These are phyloP conservation scores for Nematopogon swammerdamellus DNA, from an alignment of 2,888 invertebrate genomes.

Conservation along the genomic window DNA sequence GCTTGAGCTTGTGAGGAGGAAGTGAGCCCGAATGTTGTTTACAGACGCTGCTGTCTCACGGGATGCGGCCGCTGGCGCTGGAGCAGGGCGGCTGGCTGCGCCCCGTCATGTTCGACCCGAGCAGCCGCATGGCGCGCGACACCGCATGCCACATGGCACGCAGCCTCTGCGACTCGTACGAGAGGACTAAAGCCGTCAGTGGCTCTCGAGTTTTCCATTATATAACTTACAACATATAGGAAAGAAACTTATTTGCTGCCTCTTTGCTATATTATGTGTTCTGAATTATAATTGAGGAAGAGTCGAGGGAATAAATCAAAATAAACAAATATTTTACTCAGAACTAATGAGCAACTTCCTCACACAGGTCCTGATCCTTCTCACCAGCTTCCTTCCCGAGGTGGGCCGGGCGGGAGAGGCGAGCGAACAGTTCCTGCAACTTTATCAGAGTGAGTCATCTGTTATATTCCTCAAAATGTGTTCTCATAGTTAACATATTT, in stretches of 20 bases:
- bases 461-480: neutral
- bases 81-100: conserved; percentile 82
- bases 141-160: conserved; percentile 88
- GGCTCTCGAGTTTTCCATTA: too few species aligned
- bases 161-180: conserved; percentile 66
- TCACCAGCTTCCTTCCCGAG: conserved; percentile 86
- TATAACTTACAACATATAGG: too few species aligned
- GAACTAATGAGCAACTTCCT: too few species aligned
- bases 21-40: too few species aligned
- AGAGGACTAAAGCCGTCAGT: conserved; percentile 46
- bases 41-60: conserved; percentile 42
- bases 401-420: conserved; percentile 87
- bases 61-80: conserved; percentile 57
- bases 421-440: conserved; percentile 83
- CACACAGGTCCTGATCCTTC: conserved; percentile 70
- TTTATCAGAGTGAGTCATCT: conserved; percentile 71
- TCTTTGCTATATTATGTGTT: neutral
- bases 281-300: neutral
- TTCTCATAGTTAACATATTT: neutral
- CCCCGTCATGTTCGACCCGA: conserved; percentile 89
- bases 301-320: too few species aligned
- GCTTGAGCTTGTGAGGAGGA: too few species aligned
- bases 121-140: conserved; percentile 84
- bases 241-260: too few species aligned
- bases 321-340: neutral